Base-by-base conservation (phyloP, 2,113 vertebrate species). In the Salminus brasiliensis region DNA sequence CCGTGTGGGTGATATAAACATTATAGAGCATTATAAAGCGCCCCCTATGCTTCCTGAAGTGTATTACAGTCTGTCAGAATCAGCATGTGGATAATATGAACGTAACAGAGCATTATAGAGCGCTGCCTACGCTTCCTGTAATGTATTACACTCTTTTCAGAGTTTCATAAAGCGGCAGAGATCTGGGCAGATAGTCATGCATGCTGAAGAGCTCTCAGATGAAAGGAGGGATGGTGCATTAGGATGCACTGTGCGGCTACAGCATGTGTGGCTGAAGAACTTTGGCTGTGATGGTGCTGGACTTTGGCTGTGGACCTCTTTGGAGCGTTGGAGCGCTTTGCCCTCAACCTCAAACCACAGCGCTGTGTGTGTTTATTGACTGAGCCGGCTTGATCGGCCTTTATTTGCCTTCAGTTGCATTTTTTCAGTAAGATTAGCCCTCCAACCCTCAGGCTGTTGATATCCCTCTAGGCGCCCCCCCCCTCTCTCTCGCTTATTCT, bases 381-480 rank as follows among this genome's bases (percentile, higher is more conserved):
- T 21, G 29, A 59, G 4, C 32, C 23, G 13, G 12, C 43, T 62
- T 59, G 41, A 78, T 62, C 75, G 53, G 52, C 52, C 75, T 78
- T 68, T 57, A 57, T 77, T 78, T 57, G 41, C 41, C 66, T 72
- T 77, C 49, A 68, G 47, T 63, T 74, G 39, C 25, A n/a, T 62
- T 74, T 74, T 34, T 74, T 79, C 45, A 55, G 71, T 74, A 16
- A 39, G 72, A 83, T 83, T 69, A 83, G 43, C 57, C 47, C 49
- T 74, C 74, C 12, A 30, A 25, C 62, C 82, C 74, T 73, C 62
- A 62, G 34, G 78, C 74, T 76, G 15, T 53, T 82, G 47, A 71
- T 67, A 60, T 36, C 68, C 60, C 68, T 7, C 70, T 34, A 36
- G 45, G 25, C 68, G 43, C 45, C 21, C 47, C 34, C 32, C 39